Evolutionary conservation across 2,888 invertebrate genomes (phyloP).

Genomic region (Philereme transversata): DNA sequence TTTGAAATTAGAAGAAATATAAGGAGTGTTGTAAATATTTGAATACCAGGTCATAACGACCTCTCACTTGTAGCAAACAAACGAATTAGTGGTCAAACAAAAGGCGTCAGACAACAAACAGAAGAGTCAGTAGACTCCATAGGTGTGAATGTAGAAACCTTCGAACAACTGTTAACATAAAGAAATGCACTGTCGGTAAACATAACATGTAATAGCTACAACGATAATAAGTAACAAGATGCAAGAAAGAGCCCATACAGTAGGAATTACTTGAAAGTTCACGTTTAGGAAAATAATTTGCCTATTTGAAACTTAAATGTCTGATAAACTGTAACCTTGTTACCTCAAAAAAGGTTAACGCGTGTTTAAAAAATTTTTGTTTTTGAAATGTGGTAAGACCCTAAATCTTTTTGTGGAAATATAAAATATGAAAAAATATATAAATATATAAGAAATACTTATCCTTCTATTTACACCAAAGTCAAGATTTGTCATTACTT

Average conservation of each 20-base stretch:
- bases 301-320: no score
- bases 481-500: no score
- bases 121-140: constrained; percentile 21
- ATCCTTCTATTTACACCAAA: no score
- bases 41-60: constrained; percentile 16
- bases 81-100: constrained; percentile 37
- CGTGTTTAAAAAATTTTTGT: no score
- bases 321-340: no score
- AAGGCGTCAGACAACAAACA: constrained; percentile 37
- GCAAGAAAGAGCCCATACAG: background rate
- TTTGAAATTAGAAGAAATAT: constrained; percentile 1
- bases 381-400: no score
- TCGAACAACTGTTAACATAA: constrained; percentile 23
- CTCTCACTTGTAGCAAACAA: constrained; percentile 29
- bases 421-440: no score
- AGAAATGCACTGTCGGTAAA: constrained; percentile 27
- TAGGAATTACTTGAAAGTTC: no score
- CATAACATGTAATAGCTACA: constrained; percentile 8
- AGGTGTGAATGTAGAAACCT: constrained; percentile 34
- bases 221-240: background rate
- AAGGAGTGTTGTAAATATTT: constrained; percentile 10
- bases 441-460: no score
- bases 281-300: no score
- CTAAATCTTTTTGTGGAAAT: no score
- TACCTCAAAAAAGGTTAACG: no score